Base-by-base conservation (phyloP, 1,140 invertebrate genomes). In the Patella vulgata region DNA sequence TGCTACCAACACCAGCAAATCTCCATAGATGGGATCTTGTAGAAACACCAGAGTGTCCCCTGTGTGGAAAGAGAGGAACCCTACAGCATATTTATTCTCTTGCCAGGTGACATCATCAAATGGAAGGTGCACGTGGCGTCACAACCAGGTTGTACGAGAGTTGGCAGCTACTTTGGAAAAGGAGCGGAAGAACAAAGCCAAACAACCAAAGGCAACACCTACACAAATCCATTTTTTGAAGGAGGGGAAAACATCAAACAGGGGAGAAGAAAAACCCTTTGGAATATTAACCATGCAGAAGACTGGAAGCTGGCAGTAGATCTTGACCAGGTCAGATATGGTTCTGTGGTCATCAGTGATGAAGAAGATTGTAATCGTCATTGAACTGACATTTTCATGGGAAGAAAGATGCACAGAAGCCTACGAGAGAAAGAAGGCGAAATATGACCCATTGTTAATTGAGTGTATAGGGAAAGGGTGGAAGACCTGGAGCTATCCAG, bases 351-450 rank as follows among this genome's bases (percentile, higher is more conserved):
- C 31, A 14, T 21, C 42, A 28, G 11, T 25, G n/a, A 31, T 14
- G 8, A 48, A 42, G 31, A 65, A 65, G 40, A 50, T 54, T 21
- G 17, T 54, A 6, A 17, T 50, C n/a, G n/a, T n/a, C n/a, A 58
- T 51, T 25, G 53, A 50, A 54, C 30, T 59, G 51, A 66, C 33
- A 51, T 28, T 59, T 12, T 55, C 62, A 27, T 53, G 54, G 53
- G 50, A 67, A 28, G 40, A 57, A 21, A 31, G 52, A 48, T 67
- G 28, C 54, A 28, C 19, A 17, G 54, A 66, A 47, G 63, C 67
- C 19, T n/a, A 69, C 40, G 63, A 66, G 36, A 44, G 67, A 30
- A 62, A 67, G 47, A 44, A 14, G 12, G 8, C 57, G 1, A 68
- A 61, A 57, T 60, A 57, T 43, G 53, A 48, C 2, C 11, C 47